Evolutionary conservation across 2,888 invertebrate genomes (phyloP).

Genomic region (Craniophora ligustri): DNA sequence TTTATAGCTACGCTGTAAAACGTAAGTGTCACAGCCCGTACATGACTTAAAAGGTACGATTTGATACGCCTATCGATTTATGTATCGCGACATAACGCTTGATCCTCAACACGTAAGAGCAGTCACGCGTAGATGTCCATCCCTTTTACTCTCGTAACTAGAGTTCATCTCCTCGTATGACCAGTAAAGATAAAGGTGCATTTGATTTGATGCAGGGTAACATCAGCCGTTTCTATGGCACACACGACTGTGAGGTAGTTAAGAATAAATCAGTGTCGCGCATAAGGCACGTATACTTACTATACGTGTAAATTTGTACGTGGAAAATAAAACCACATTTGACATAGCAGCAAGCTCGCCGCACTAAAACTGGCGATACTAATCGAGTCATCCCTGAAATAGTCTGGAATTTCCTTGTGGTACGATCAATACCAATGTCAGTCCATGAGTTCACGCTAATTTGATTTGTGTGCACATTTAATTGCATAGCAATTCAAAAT

Average conservation of each 20-base stretch:
- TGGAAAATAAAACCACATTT: slow-evolving; percentile 53
- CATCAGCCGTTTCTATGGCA: slow-evolving; percentile 59
- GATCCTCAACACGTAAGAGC: slow-evolving; percentile 70
- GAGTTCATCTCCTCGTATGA: slow-evolving; percentile 50
- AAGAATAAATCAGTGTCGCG: slow-evolving; percentile 62
- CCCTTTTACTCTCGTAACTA: slow-evolving; percentile 64
- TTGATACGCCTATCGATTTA: slow-evolving; percentile 57
- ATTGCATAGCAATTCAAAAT: slow-evolving; percentile 22
- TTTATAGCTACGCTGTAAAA: slow-evolving; percentile 60
- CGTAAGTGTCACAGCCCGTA: slow-evolving; percentile 34
- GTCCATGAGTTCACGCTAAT: slow-evolving; percentile 54
- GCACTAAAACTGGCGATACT: slow-evolving; percentile 68
- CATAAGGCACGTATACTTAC: slow-evolving; percentile 31
- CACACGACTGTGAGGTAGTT: slow-evolving; percentile 42
- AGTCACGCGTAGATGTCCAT: slow-evolving; percentile 69
- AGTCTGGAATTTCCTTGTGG: slow-evolving; percentile 74
- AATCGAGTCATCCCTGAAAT: slow-evolving; percentile 77
- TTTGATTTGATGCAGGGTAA: slow-evolving; percentile 57
- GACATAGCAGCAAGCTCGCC: slow-evolving; percentile 55
- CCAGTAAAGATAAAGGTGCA: slow-evolving; percentile 52
- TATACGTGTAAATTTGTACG: slow-evolving; percentile 50
- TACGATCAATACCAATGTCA: slow-evolving; percentile 67
- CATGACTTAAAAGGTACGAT: slow-evolving; percentile 47
- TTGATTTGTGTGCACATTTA: slow-evolving; percentile 40
- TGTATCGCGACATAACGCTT: slow-evolving; percentile 63